These are phyloP conservation scores for Monochamus alternatus DNA, from an alignment of 2,888 invertebrate species.

Conservation along the genomic window DNA sequence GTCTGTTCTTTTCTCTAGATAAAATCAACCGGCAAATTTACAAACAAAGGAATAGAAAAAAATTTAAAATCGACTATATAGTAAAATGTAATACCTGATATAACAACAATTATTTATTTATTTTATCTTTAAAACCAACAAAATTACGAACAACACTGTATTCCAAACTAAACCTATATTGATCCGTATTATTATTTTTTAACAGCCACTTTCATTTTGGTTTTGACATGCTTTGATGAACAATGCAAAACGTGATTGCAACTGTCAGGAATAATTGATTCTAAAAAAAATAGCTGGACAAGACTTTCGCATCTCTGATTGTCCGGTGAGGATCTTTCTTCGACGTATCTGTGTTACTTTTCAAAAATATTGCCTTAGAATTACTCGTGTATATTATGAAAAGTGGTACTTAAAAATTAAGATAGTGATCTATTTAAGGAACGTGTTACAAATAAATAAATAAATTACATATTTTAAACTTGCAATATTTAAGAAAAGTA, in stretches of 20 bases:
- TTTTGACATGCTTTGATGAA: background rate
- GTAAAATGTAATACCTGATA: background rate
- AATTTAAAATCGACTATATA: too few relatives aligned
- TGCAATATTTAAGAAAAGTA: slow-evolving; percentile 2
- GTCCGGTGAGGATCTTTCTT: slow-evolving; percentile 6
- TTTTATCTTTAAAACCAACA: background rate
- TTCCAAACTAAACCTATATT: slow-evolving; percentile 17
- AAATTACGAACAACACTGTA: background rate
- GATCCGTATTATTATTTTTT: slow-evolving; percentile 4
- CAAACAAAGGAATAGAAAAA: background rate
- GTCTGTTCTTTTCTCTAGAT: background rate
- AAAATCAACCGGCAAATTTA: background rate
- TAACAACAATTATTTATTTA: background rate
- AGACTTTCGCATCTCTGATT: slow-evolving; percentile 18
- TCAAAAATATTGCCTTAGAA: too few relatives aligned
- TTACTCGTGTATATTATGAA: too few relatives aligned
- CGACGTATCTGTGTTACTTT: too few relatives aligned
- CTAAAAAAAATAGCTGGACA: slow-evolving; percentile 17
- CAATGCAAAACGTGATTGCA: slow-evolving; percentile 18
- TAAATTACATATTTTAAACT: background rate
- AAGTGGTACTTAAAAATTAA: too few relatives aligned
- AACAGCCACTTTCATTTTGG: slow-evolving; percentile 18
- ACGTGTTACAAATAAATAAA: too few relatives aligned
- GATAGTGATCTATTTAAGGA: too few relatives aligned
- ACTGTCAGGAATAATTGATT: slow-evolving; percentile 23